Percentiles rank a stretch among this genome's conserved stretches.
phyloP scores from a whole-genome alignment of 1,140 invertebrate species.

The Apis florea region DNA sequence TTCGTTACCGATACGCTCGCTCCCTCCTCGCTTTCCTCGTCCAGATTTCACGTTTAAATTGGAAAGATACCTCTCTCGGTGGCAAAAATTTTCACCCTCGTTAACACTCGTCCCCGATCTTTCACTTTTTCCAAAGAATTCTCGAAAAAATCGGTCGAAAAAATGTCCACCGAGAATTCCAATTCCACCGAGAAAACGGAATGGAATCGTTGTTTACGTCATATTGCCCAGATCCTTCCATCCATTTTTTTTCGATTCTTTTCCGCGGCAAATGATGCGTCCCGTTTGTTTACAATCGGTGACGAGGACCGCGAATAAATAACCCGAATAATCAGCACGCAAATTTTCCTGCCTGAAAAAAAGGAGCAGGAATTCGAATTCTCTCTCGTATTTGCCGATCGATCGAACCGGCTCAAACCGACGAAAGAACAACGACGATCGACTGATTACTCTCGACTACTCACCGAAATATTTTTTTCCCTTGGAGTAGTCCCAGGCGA shows the following conservation, averaged over 20 bases:
- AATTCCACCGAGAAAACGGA: no score
- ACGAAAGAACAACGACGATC: neutral
- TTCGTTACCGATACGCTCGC: no score
- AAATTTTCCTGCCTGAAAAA: no score
- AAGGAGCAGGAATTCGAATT: neutral
- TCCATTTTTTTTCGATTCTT: neutral
- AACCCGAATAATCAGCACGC: neutral
- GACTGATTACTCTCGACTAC: neutral
- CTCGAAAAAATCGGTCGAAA: no score
- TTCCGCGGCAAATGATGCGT: neutral
- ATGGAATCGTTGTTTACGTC: no score
- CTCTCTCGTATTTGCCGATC: neutral
- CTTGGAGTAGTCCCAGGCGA: neutral
- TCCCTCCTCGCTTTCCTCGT: neutral
- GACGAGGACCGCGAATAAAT: constrained; percentile 15
- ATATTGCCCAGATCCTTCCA: no score
- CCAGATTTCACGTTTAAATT: no score
- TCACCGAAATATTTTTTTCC: neutral
- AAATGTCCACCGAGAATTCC: no score
- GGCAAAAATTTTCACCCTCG: no score
- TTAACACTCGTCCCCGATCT: no score
- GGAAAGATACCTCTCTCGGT: no score
- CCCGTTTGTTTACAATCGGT: neutral
- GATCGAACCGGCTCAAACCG: neutral
- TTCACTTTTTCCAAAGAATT: no score